Percentiles rank a stretch among this genome's conserved stretches.
phyloP scores from a whole-genome alignment of 2,888 invertebrate species.

The Eumacrocentrus americanus region DNA sequence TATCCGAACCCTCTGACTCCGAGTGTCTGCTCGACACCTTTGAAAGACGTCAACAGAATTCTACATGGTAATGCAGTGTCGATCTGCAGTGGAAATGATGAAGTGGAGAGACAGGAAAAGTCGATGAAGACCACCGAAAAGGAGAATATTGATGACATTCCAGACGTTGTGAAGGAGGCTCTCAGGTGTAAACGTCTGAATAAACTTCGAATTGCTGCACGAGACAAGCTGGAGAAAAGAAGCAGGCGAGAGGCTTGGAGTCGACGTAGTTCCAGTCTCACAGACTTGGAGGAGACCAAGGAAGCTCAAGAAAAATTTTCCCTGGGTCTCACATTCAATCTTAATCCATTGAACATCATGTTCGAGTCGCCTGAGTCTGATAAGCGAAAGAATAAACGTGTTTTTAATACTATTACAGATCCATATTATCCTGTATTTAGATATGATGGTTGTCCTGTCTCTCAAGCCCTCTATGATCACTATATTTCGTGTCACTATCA shows the following conservation, averaged over 20 bases:
- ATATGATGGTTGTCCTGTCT: slow-evolving; percentile 75
- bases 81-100: slow-evolving; percentile 71
- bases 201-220: slow-evolving; percentile 48
- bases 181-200: slow-evolving; percentile 59
- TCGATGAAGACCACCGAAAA: slow-evolving; percentile 27
- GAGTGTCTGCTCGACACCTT: slow-evolving; percentile 79
- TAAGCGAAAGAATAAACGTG: slow-evolving; percentile 33
- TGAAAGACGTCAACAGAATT: slow-evolving; percentile 75
- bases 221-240: slow-evolving; percentile 38
- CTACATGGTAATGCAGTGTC: slow-evolving; percentile 76
- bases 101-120: slow-evolving; percentile 36
- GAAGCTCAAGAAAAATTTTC: slow-evolving; percentile 62
- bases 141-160: slow-evolving; percentile 54
- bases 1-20: slow-evolving; percentile 70
- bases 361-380: slow-evolving; percentile 35
- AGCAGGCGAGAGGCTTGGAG: slow-evolving; percentile 40
- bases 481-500: slow-evolving; percentile 72
- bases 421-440: slow-evolving; percentile 80
- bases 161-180: slow-evolving; percentile 61
- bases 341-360: slow-evolving; percentile 48
- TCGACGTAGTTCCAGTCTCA: slow-evolving; percentile 65
- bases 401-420: slow-evolving; percentile 74
- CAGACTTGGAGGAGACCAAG: slow-evolving; percentile 69
- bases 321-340: slow-evolving; percentile 33
- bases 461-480: slow-evolving; percentile 74